Base-by-base conservation (phyloP, 2,888 invertebrate genomes). In the Chymomyza procnemis region DNA sequence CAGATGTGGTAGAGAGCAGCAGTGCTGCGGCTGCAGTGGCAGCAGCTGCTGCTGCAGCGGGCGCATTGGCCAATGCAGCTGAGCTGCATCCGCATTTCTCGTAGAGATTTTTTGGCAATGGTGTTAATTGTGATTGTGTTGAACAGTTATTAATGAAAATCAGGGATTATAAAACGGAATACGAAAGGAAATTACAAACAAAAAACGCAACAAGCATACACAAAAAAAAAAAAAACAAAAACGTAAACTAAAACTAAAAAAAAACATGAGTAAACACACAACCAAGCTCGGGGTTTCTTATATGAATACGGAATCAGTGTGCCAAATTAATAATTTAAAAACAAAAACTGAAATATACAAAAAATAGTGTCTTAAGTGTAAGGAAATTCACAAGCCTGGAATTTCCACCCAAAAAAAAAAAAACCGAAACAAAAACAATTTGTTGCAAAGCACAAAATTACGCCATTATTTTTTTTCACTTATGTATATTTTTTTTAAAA, bases 11-110 rank as follows among this genome's bases (percentile, higher is more conserved):
- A 16, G 64, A 57, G 48, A 67, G 64, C 46, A 58, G 67, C 55
- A 64, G 67, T 67, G 82, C 67, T 67, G 74, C 64, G 64, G 77
- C 61, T 59, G 75, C 57, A 52, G 77, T 61, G 58, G 73, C 59
- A 59, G 76, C 62, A 64, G 64, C 60, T 60, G 61, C 64, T 55
- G 74, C 70, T 16, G 76, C 83, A n/a, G 73, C 75, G 12, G 70
- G 74, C 3, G 76, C 79, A 41, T 30, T 80, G 59, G 73, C 75
- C 62, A 84, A 66, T 66, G 73, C 85, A 3, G 78, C 90, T 16
- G 90, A 90, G 66, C 66, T 90, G 75, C 89, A 89, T 74, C 89
- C 88, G 65, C 89, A 90, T 75, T 90, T 89, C 78, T 87, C 90
- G 73, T 90, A 89, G 86, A 78, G 54, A 60, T 47, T 12, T 47